phyloP scores from a whole-genome alignment of 2,113 vertebrate species.

The Engraulis encrasicolus region DNA sequence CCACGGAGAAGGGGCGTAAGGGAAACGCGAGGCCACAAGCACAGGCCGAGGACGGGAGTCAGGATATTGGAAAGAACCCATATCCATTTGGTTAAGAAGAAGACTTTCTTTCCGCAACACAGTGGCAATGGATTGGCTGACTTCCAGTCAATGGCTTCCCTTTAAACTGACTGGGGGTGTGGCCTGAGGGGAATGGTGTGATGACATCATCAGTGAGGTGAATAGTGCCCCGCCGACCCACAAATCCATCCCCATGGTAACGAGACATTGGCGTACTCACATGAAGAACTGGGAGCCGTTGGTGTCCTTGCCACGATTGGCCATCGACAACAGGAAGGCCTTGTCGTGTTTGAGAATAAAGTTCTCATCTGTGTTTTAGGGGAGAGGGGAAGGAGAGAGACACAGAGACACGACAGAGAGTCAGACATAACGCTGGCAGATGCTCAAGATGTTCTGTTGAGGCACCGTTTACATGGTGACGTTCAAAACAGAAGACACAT shows the following conservation, averaged over 20 bases:
- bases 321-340: constrained; percentile 99
- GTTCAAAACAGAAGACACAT: too few species aligned
- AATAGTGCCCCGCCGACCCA: constrained; percentile 79
- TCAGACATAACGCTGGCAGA: constrained; percentile 46
- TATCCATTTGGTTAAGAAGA: neutral
- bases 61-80: too few species aligned
- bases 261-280: constrained; percentile 81
- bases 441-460: neutral
- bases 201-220: constrained; percentile 73
- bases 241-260: constrained; percentile 20
- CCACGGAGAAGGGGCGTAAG: too few species aligned
- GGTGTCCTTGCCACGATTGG: constrained; percentile 98
- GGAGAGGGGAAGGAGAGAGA: constrained; percentile 73
- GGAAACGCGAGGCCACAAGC: too few species aligned
- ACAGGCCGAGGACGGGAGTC: too few species aligned
- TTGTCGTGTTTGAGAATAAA: constrained; percentile 99
- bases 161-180: constrained; percentile 8
- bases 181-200: constrained; percentile 47
- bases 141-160: neutral
- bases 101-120: constrained; percentile 10
- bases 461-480: too few species aligned
- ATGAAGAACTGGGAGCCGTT: constrained; percentile 99
- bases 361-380: constrained; percentile 97
- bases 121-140: neutral
- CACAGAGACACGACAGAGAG: constrained; percentile 52